A percentile compares a stretch with the other conserved stretches of the same genome.
phyloP scores from a whole-genome alignment of 2,113 vertebrate genomes.

The Nyctibius bracteatus region DNA sequence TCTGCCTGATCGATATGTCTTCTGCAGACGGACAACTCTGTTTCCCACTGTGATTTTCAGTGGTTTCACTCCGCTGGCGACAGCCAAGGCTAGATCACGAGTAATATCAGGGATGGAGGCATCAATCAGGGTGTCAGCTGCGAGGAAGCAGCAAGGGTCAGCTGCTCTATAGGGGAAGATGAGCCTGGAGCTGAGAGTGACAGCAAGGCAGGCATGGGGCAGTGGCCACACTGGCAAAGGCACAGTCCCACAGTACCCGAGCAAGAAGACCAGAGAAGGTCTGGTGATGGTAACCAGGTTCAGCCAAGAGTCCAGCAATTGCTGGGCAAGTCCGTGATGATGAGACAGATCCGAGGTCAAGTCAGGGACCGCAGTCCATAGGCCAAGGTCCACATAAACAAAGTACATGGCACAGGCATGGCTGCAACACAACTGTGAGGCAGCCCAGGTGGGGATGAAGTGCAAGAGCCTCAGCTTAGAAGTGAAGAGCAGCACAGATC shows the following conservation, averaged over 20 bases:
- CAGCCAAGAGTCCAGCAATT: neutral
- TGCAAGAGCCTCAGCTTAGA: neutral
- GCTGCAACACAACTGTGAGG: neutral
- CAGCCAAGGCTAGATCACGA: neutral
- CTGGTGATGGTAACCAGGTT: neutral
- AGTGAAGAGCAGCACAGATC: neutral
- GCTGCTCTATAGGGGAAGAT: neutral
- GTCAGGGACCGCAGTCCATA: neutral
- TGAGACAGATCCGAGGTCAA: fast-evolving
- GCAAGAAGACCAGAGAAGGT: neutral
- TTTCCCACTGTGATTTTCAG: neutral
- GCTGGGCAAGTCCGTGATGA: neutral
- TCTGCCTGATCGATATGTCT: neutral
- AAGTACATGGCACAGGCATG: neutral
- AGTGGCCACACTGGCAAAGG: neutral
- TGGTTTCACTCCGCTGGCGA: neutral
- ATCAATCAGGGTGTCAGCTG: neutral
- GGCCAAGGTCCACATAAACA: neutral
- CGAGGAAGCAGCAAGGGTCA: neutral
- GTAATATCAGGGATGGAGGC: neutral
- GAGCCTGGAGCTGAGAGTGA: neutral
- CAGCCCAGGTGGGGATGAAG: neutral
- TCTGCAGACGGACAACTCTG: neutral
- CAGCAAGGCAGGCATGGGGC: neutral
- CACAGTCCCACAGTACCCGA: fast-evolving